phyloP scores from a whole-genome alignment of 2,888 invertebrate species.

The Patella ulyssiponensis region DNA sequence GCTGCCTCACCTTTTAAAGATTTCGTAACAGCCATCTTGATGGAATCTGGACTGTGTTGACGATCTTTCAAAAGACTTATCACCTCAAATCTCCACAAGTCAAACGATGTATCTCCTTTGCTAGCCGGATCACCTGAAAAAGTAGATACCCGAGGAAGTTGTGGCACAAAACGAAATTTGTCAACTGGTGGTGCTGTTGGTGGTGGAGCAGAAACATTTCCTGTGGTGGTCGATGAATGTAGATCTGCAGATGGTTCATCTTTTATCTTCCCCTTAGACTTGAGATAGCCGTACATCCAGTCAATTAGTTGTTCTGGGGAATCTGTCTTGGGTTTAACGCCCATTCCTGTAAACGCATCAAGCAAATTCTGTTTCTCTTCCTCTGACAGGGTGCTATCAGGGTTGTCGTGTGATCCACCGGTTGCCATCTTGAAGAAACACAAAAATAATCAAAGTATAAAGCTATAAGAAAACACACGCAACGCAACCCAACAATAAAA shows the following conservation, averaged over 20 bases:
- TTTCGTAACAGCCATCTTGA: not conserved
- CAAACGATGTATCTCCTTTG: not conserved
- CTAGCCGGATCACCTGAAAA: too few species aligned
- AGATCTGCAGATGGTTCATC: not conserved
- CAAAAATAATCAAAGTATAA: too few species aligned
- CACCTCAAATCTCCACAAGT: not conserved
- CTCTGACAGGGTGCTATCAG: too few species aligned
- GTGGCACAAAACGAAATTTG: too few species aligned
- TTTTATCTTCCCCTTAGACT: not conserved
- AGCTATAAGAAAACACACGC: too few species aligned
- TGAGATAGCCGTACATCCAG: not conserved
- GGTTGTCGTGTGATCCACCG: too few species aligned
- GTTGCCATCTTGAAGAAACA: too few species aligned
- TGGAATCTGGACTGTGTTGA: not conserved
- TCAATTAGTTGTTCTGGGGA: not conserved
- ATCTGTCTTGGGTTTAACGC: not conserved
- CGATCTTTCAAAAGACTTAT: not conserved
- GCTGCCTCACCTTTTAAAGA: not conserved
- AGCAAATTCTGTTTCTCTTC: not conserved
- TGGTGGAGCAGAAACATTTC: too few species aligned
- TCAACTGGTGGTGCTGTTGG: too few species aligned
- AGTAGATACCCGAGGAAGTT: too few species aligned
- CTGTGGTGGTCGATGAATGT: not conserved
- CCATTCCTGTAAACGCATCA: not conserved
- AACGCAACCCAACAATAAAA: too few species aligned